Conservation (phyloP, 1,140 invertebrate genomes). For the Calephelis virginiensis region DNA sequence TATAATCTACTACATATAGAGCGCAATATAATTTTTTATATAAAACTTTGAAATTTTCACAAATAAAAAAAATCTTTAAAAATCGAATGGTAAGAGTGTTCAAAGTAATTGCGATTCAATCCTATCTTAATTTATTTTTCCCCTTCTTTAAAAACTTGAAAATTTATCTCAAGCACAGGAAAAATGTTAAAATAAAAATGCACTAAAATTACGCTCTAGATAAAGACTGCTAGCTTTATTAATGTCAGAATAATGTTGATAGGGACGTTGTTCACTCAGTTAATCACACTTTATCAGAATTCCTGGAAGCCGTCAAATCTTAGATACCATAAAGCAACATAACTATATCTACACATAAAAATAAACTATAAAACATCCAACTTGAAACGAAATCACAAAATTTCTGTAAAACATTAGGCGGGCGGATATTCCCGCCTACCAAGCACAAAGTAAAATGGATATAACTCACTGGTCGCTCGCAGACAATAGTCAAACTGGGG, state of each 20-base stretch:
- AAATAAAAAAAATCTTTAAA: no score
- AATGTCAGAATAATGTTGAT: background rate
- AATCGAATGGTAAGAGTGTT: no score
- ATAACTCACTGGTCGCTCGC: slow-evolving; percentile 67
- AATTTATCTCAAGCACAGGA: no score
- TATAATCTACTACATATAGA: no score
- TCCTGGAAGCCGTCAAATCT: background rate
- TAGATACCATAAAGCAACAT: slow-evolving; percentile 1
- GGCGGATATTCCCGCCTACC: background rate
- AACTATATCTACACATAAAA: background rate
- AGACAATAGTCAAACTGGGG: slow-evolving; percentile 73
- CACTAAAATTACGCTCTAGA: no score
- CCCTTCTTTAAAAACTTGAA: no score
- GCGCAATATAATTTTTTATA: no score
- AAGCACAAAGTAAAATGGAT: slow-evolving; percentile 13
- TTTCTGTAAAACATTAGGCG: background rate
- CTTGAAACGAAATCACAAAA: background rate
- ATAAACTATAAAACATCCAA: background rate
- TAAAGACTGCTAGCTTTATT: no score
- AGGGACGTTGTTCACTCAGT: slow-evolving; percentile 2
- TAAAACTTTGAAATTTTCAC: no score
- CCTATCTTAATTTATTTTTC: no score
- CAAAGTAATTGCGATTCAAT: no score
- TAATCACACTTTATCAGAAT: slow-evolving; percentile 6
- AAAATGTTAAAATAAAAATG: no score